phyloP scores from a whole-genome alignment of 2,888 invertebrate species.

The Octodonta nipae region DNA sequence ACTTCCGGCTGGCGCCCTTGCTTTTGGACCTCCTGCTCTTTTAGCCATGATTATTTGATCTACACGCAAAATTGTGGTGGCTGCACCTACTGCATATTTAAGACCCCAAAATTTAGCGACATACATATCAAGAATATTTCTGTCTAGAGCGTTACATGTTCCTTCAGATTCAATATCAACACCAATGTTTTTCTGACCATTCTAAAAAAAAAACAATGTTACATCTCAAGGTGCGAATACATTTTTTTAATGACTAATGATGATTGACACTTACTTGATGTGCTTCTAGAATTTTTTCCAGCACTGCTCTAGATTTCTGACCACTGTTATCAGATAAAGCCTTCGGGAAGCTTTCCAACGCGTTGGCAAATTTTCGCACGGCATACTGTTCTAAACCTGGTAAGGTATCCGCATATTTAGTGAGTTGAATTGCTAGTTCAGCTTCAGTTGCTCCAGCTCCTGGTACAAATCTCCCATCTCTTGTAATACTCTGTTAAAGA shows the following conservation, averaged over 20 bases:
- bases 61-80: slow-evolving; percentile 81
- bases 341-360: slow-evolving; percentile 82
- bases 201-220: slow-evolving; percentile 29
- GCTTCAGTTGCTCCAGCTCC: slow-evolving; percentile 95
- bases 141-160: slow-evolving; percentile 61
- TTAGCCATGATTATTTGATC: slow-evolving; percentile 99
- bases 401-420: slow-evolving; percentile 77
- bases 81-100: slow-evolving; percentile 88
- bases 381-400: slow-evolving; percentile 96
- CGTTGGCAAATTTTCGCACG: slow-evolving; percentile 80
- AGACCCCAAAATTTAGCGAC: slow-evolving; percentile 83
- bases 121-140: slow-evolving; percentile 71
- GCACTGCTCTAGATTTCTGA: slow-evolving; percentile 68
- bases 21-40: slow-evolving; percentile 88
- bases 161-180: slow-evolving; percentile 76
- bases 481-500: slow-evolving; percentile 27
- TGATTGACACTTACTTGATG: slow-evolving; percentile 53
- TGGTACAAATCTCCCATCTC: slow-evolving; percentile 54
- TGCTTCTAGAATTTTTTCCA: slow-evolving; percentile 84
- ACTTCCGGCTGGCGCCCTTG: slow-evolving; percentile 47
- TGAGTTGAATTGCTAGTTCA: slow-evolving; percentile 75
- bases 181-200: slow-evolving; percentile 62
- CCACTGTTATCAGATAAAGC: slow-evolving; percentile 92
- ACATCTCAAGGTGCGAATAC: no score
- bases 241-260: background rate